Conservation (phyloP, 2,113 vertebrate species). For the Megaleporinus macrocephalus region DNA sequence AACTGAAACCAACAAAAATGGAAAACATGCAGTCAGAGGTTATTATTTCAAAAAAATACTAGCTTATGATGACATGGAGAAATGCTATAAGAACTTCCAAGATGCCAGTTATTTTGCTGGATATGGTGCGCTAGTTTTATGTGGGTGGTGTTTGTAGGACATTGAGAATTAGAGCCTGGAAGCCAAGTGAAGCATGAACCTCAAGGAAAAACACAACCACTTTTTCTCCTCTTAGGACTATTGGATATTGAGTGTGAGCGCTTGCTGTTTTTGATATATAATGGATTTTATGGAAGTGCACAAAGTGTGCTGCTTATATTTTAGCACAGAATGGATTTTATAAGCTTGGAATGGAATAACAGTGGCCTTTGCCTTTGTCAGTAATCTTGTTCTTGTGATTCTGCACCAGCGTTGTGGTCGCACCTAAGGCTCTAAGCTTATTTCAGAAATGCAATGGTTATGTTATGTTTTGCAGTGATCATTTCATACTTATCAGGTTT, state of each 20-base stretch:
- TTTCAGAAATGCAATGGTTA: not conserved
- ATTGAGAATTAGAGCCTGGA: not conserved
- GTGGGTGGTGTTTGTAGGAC: not conserved
- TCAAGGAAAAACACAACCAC: not conserved
- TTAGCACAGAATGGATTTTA: conserved; percentile 17
- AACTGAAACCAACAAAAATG: not conserved
- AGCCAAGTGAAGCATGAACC: not conserved
- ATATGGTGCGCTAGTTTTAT: not conserved
- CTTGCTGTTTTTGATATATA: conserved; percentile 27
- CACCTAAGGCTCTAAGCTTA: not conserved
- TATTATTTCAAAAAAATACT: not conserved
- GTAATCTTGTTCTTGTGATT: not conserved
- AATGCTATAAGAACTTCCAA: not conserved
- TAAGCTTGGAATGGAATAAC: not conserved
- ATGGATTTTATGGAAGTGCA: conserved; percentile 19
- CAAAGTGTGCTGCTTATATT: conserved; percentile 8
- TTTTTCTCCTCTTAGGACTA: not conserved
- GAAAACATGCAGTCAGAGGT: not conserved
- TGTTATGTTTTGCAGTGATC: too few species aligned
- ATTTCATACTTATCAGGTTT: not conserved
- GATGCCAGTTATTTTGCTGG: not conserved
- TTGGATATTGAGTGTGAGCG: not conserved
- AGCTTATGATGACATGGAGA: not conserved
- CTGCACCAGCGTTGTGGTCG: not conserved
- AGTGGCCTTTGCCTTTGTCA: not conserved